Evolutionary conservation across 2,888 invertebrate species (phyloP).

Genomic region (Hedychridium roseum): DNA sequence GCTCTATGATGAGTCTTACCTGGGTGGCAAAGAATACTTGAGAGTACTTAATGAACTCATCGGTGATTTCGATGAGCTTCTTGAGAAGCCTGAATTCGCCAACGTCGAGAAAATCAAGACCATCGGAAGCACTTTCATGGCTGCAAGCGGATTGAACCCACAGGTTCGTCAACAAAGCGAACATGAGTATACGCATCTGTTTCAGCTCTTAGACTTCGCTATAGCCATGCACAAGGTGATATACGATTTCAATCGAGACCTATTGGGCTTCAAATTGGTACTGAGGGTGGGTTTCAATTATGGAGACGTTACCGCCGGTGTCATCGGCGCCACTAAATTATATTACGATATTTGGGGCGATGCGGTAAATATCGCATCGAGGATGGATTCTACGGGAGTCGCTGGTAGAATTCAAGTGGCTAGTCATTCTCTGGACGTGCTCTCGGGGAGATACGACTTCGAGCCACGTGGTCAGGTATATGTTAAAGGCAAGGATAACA

Average conservation of each 20-base stretch:
- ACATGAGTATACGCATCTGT: constrained; percentile 80
- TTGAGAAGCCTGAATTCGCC: constrained; percentile 81
- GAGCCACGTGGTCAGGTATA: constrained; percentile 93
- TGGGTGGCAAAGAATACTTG: constrained; percentile 93
- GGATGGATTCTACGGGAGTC: constrained; percentile 97
- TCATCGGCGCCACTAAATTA: constrained; percentile 94
- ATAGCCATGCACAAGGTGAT: constrained; percentile 89
- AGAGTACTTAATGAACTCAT: constrained; percentile 95
- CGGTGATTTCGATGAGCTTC: constrained; percentile 93
- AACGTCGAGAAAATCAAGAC: constrained; percentile 98
- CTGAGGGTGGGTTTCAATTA: constrained; percentile 89
- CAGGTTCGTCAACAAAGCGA: constrained; percentile 73
- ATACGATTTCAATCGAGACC: constrained; percentile 86
- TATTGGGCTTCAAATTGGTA: constrained; percentile 89
- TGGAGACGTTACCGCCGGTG: constrained; percentile 95
- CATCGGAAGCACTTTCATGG: constrained; percentile 97
- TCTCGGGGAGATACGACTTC: constrained; percentile 82
- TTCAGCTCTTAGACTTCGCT: constrained; percentile 91
- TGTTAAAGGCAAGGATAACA: constrained; percentile 96
- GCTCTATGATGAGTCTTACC: constrained; percentile 96
- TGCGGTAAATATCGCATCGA: constrained; percentile 94
- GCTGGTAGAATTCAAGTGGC: constrained; percentile 85
- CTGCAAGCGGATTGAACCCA: constrained; percentile 93
- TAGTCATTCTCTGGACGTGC: constrained; percentile 75
- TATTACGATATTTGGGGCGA: constrained; percentile 99